These are phyloP conservation scores for Galemys pyrenaicus DNA, from an alignment of 2,113 vertebrate species.

Conservation along the genomic window DNA sequence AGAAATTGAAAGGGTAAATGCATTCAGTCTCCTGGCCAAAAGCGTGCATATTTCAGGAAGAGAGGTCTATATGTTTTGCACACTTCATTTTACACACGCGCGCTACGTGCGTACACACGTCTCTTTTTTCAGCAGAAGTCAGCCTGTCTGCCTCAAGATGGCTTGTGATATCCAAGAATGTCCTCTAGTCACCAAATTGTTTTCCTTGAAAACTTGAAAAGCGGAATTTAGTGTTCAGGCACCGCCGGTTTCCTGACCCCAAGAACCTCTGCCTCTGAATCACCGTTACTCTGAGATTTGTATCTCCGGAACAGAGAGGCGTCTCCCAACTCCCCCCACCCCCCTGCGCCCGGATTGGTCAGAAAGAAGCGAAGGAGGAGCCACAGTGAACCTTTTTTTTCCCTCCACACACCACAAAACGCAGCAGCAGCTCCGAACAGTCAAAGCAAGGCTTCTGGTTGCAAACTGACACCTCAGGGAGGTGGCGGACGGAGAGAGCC, in stretches of 20 bases:
- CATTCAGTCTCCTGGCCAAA: background rate
- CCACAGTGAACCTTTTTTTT: constrained; percentile 44
- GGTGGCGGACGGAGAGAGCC: background rate
- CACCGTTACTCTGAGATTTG: background rate
- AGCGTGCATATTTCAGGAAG: background rate
- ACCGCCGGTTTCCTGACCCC: background rate
- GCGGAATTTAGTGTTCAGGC: background rate
- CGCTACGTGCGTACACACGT: accelerated
- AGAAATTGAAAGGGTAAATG: background rate
- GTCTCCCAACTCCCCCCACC: constrained; percentile 64
- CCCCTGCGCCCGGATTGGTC: constrained; percentile 80
- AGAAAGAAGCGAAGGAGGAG: constrained; percentile 80
- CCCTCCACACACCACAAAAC: constrained; percentile 67
- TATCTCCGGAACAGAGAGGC: constrained; percentile 53
- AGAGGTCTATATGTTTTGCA: background rate
- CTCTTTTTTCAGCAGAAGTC: background rate
- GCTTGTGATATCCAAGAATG: background rate
- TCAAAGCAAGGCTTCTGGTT: constrained; percentile 28
- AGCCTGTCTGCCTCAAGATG: background rate
- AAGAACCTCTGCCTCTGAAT: constrained; percentile 6
- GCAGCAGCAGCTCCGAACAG: constrained; percentile 69
- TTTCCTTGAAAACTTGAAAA: constrained; percentile 52
- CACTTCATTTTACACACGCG: background rate
- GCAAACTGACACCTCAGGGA: constrained; percentile 36
- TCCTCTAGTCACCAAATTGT: background rate